Conservation (phyloP, 2,113 vertebrate genomes). For the Agelaius phoeniceus region DNA sequence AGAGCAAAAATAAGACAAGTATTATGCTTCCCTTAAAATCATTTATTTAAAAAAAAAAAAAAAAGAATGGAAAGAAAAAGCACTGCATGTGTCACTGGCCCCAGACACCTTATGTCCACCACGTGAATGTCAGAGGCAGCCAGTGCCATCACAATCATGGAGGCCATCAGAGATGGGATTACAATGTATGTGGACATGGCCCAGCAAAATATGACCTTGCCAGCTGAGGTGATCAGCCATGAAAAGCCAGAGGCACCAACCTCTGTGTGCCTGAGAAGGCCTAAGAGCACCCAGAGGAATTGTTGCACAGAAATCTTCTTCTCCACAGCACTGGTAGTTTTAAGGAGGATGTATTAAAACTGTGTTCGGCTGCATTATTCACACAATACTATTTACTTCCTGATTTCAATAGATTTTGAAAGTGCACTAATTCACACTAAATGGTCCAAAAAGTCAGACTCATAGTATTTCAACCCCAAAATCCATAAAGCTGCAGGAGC, state of each 20-base stretch:
- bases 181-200: fast-evolving
- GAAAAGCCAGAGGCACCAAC: not conserved
- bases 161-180: not conserved
- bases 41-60: no score
- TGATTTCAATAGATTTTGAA: not conserved
- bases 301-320: not conserved
- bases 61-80: not conserved
- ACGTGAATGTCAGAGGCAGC: not conserved
- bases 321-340: not conserved
- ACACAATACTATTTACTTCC: not conserved
- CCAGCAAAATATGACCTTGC: not conserved
- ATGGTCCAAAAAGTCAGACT: not conserved
- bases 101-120: fast-evolving
- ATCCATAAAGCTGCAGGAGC: not conserved
- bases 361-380: not conserved
- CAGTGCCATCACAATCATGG: fast-evolving
- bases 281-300: not conserved
- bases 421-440: not conserved
- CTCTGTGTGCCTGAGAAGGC: not conserved
- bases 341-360: not conserved
- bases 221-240: not conserved
- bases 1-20: not conserved
- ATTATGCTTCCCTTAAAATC: not conserved
- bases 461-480: not conserved
- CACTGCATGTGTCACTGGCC: no score